Evolutionary conservation across 2,888 invertebrate genomes (phyloP), one percentile per base, ranked within the genome.

Genomic region (Anthophora plumipes): DNA sequence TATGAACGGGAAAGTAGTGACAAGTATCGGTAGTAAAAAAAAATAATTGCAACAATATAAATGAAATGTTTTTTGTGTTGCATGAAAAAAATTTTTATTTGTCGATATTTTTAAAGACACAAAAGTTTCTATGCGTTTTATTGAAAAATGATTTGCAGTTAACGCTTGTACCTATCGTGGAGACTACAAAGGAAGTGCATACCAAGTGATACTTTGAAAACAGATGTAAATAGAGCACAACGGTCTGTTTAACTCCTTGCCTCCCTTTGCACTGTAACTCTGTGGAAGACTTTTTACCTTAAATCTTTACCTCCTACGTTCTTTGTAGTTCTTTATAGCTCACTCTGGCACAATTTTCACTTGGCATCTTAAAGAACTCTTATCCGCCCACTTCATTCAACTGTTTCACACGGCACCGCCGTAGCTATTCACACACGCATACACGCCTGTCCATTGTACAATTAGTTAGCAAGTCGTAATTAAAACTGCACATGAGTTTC

Each of bases 281-380:
- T 61, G 52, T 61, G 39, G 14, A 59, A 69, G 59, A 69, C 69
- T 31, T 59, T 69, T 61, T 39, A 41, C 52, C 61, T 54, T 61
- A 71, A 71, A 71, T 52, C 70, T 61, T 71, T 52, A 25, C 52
- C 39, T 31, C 8, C 61, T 31, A 12, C 41, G 14, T 52, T 71
- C 70, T 71, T 61, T 71, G 52, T 52, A 71, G 52, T 20, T 71
- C 60, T 43, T 68, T 55, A 48, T n/a, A 63, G 48, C 31, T 17
- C 48, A n/a, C n/a, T 61, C 25, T 52, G 52, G 43, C 52, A 61
- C 52, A 71, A 71, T 71, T 71, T 61, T 52, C 61, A 61, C 52
- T 52, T 41, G 70, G 17, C 50, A 41, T 60, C 60, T 50, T 61
- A 71, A 71, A 71, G 70, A 71, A 71, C 70, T 71, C 70, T 71